Evolutionary conservation across 2,888 invertebrate species (phyloP).

Genomic region (Morpho deidamia): DNA sequence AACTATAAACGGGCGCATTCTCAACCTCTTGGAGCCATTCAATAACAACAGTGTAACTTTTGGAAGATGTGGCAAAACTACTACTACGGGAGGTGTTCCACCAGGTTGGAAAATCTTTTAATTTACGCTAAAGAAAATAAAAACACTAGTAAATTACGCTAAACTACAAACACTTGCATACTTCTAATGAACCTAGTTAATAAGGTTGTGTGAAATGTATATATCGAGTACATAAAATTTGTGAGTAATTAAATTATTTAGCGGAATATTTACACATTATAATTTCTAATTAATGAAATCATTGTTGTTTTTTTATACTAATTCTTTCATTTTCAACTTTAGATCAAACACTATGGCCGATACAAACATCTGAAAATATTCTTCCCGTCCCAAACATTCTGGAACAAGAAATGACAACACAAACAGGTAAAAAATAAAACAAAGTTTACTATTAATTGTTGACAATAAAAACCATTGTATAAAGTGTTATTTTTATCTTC

Average conservation of each 20-base stretch:
- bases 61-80: slow-evolving; percentile 48
- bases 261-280: no score
- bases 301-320: not conserved
- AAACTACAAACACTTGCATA: no score
- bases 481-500: no score
- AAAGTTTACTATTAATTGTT: slow-evolving; percentile 3
- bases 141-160: no score
- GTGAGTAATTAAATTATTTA: no score
- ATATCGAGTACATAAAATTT: no score
- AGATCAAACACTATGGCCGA: slow-evolving; percentile 35
- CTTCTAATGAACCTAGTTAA: no score
- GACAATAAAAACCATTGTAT: no score
- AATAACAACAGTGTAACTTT: slow-evolving; percentile 50
- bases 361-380: slow-evolving; percentile 35
- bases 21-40: slow-evolving; percentile 55
- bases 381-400: slow-evolving; percentile 38
- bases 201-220: no score
- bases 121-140: no score
- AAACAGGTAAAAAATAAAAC: slow-evolving; percentile 24
- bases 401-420: slow-evolving; percentile 18
- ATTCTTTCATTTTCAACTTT: slow-evolving; percentile 12
- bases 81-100: slow-evolving; percentile 53
- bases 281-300: not conserved
- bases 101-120: slow-evolving; percentile 38
- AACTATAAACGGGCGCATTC: slow-evolving; percentile 86